Base-by-base conservation (phyloP, 2,113 vertebrate species). In the Willisornis vidua region DNA sequence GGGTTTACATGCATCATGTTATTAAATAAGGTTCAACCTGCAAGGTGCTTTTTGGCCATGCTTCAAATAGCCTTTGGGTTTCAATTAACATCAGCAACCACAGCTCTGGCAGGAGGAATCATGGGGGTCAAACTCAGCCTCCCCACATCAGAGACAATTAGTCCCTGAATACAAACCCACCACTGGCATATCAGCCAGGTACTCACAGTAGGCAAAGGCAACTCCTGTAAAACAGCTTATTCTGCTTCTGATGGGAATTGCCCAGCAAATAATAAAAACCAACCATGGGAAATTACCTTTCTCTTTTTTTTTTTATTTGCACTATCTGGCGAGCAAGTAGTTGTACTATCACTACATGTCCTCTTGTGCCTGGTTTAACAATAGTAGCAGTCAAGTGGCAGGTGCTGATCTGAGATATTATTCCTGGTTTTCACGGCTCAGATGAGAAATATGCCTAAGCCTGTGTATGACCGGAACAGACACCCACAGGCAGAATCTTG, bases 11-110 rank as follows among this genome's bases (percentile, higher is more conserved):
- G 94, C 96, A 89, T 94, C 43, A 35, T 58, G 77, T 94, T 96
- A 91, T 98, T 97, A 98, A 97, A 97, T 97, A 98, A 94, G 94
- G 97, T 95, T 98, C 76, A 73, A 84, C 92, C 95, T 97, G 95
- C 97, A 98, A 98, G 97, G 97, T 98, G 97, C 96, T 95, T 95
- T 96, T 92, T 95, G 95, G 96, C 95, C 93, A 48, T 3, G 68
- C 77, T 93, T 95, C 94, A 94, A 87, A 96, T 26, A 18, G 89
- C 92, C 97, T 62, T 59, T 46, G 86, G 93, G 77, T 91, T 97
- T 96, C 43, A 14, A 93, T 95, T 90, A 93, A 97, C 97, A 94
- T 68, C 82, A 46, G 80, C 97, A 97, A 93, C 43, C 75, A 3
- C 37, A 75, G 95, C 77, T 94, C 66, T 70, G 79, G 88, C 75